Base-by-base conservation (phyloP, 2,888 invertebrate genomes). In the Abrostola triplasia region DNA sequence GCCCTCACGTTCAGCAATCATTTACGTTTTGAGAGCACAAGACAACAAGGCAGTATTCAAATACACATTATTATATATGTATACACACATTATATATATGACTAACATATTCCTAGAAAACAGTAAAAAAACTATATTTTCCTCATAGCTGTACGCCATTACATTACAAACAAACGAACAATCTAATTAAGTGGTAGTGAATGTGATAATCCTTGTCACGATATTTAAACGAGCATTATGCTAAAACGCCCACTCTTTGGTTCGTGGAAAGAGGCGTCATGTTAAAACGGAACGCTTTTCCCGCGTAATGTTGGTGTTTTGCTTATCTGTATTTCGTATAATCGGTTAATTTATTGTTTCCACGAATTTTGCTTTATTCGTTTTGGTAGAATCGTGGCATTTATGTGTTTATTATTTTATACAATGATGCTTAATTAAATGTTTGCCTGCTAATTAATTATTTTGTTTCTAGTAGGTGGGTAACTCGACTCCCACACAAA, bases 181-280 rank as follows among this genome's bases (percentile, higher is more conserved):
- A 11, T 42, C 40, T 44, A 63, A 72, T 57, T 59, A 62, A 13
- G 24, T 61, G 54, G 40, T 49, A 47, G 49, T 47, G n/a, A n/a
- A n/a, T n/a, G n/a, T n/a, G 47, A 37, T 72, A 68, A 68, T 72
- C 55, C 52, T 36, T 40, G 36, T 51, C 41, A 51, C 47, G 10
- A 10, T 70, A 59, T 52, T 67, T 49, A 38, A 57, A 63, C 51
- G 13, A 51, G 12, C 10, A 56, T 61, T 73, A 49, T 50, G 50
- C 50, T 40, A 51, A 59, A 72, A 62, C 75, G 58, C 77, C 77
- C 72, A 77, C 77, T 5, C 36, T 48, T 59, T 44, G 49, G 55
- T 64, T 62, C 57, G 49, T 49, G 67, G 72, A 71, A 71, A 10
- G 47, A 11, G 42, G 52, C 47, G 58, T 60, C 56, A 62, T 48